Evolutionary conservation across 2,888 invertebrate species (phyloP).

Genomic region (Drosophila seclusa): DNA sequence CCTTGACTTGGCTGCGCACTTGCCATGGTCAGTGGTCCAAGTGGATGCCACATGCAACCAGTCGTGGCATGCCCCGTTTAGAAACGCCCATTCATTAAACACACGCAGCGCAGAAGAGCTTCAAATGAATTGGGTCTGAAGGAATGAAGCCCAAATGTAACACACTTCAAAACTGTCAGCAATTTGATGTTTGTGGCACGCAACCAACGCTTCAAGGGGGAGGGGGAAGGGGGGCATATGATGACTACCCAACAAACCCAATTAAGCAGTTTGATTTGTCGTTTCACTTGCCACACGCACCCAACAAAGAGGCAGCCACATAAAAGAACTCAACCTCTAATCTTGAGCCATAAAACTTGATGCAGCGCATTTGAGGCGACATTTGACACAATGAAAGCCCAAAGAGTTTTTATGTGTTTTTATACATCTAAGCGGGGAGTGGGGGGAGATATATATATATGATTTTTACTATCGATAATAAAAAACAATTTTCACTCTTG

Average conservation of each 20-base stretch:
- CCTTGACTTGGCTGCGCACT: constrained; percentile 31
- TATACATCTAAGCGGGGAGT: not conserved
- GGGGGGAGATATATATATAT: constrained; percentile 11
- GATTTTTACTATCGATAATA: constrained; percentile 68
- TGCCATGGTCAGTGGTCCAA: constrained; percentile 37
- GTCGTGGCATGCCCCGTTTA: constrained; percentile 1
- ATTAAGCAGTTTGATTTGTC: constrained; percentile 77
- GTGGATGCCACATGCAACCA: constrained; percentile 10
- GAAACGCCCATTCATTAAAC: constrained; percentile 53
- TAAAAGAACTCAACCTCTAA: constrained; percentile 37
- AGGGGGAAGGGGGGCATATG: not conserved
- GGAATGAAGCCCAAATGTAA: constrained; percentile 57
- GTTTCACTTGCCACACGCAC: constrained; percentile 51
- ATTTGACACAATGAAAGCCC: constrained; percentile 42
- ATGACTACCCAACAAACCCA: constrained; percentile 43
- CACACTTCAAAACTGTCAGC: constrained; percentile 73
- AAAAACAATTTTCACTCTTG: constrained; percentile 71
- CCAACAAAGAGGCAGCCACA: not conserved
- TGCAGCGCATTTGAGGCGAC: constrained; percentile 37
- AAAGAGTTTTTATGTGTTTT: constrained; percentile 35
- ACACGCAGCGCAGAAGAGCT: constrained; percentile 37
- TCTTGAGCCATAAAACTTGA: constrained; percentile 54
- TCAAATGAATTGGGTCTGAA: not conserved
- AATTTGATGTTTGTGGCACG: constrained; percentile 55
- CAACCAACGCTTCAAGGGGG: constrained; percentile 13